Evolutionary conservation across 2,888 invertebrate species (phyloP).

Genomic region (Chrysolina haemoptera): DNA sequence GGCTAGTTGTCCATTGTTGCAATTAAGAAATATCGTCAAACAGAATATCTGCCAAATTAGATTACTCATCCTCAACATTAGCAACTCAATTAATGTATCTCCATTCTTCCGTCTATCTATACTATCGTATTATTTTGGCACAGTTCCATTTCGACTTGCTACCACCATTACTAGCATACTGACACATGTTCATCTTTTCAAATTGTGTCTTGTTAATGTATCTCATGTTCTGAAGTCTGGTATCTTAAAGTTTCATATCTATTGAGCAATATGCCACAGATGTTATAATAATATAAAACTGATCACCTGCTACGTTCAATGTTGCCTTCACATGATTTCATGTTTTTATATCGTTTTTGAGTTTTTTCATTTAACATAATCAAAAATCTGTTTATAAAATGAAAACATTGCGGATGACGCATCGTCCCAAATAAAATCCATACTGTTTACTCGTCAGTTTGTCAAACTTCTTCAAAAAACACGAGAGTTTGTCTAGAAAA

Average conservation of each 20-base stretch:
- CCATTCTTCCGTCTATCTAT: background rate
- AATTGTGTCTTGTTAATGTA: conserved; percentile 5
- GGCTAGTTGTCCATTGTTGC: too few species aligned
- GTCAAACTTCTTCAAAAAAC: too few species aligned
- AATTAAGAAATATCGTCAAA: too few species aligned
- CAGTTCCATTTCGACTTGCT: background rate
- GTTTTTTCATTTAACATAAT: too few species aligned
- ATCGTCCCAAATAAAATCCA: too few species aligned
- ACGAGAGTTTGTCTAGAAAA: too few species aligned
- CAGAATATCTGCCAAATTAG: too few species aligned
- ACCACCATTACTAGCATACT: background rate
- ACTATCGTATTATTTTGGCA: background rate
- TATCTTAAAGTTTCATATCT: background rate
- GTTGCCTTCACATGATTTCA: background rate
- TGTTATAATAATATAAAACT: background rate
- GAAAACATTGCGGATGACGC: too few species aligned
- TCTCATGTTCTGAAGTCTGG: background rate
- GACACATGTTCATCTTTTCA: conserved; percentile 4
- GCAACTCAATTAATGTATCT: background rate
- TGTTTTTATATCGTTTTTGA: too few species aligned
- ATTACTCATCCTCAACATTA: too few species aligned
- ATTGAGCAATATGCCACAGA: conserved; percentile 1
- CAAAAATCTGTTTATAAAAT: too few species aligned
- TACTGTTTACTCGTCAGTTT: too few species aligned
- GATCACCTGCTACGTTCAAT: background rate